Conservation (phyloP, 2,797 vertebrate species). For the Syndactyla subalaris region DNA sequence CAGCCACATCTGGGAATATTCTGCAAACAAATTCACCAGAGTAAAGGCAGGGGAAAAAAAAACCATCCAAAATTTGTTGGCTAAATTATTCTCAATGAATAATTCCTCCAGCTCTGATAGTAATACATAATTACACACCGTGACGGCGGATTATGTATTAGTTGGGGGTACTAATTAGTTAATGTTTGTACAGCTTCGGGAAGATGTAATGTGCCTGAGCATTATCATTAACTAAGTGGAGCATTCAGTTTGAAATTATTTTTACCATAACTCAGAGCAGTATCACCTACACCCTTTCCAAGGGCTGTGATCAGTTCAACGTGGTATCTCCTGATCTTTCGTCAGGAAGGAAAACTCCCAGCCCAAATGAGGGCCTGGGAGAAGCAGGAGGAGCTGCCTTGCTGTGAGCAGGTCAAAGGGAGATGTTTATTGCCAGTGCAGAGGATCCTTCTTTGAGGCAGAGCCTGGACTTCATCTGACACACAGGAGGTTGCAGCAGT, state of each 20-base stretch:
- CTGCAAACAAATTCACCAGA: neutral
- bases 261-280: neutral
- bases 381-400: neutral
- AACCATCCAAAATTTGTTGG: neutral
- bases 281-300: constrained; percentile 7
- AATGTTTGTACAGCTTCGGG: constrained; percentile 68
- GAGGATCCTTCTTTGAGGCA: neutral
- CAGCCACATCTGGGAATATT: neutral
- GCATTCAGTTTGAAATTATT: neutral
- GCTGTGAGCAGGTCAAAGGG: neutral
- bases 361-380: neutral
- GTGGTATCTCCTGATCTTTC: neutral
- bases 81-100: constrained; percentile 45
- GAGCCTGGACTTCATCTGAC: neutral
- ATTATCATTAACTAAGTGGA: constrained; percentile 55
- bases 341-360: neutral
- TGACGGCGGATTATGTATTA: constrained; percentile 32
- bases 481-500: rapidly evolving
- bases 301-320: neutral
- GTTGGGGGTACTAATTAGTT: constrained; percentile 73
- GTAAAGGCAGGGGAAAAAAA: neutral
- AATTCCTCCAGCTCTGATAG: constrained; percentile 55
- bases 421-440: neutral
- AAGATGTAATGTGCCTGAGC: constrained; percentile 47
- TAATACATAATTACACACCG: constrained; percentile 64